Base-by-base conservation (phyloP, 2,113 vertebrate genomes). In the Sapajus apella region DNA sequence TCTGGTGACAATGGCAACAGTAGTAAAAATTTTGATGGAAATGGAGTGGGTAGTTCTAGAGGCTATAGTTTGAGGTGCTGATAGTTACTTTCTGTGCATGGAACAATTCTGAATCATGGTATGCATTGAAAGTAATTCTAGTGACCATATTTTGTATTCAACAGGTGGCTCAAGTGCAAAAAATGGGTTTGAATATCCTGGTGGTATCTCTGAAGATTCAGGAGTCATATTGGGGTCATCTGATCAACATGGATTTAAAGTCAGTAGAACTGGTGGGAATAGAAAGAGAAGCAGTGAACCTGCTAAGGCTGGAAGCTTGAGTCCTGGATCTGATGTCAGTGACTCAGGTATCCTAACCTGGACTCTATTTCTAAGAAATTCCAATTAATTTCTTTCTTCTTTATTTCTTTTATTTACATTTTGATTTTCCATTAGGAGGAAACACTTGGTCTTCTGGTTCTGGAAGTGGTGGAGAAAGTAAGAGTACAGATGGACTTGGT, bases 381-480 rank as follows among this genome's bases (percentile, higher is more conserved):
- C 16, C 55, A 58, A 73, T 43, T 64, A 64, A 14, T 58, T 45
- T 81, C 68, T 81, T 86, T 30, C 40, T 84, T 79, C 37, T 64
- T 94, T 47, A 82, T 72, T 93, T 83, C 25, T 61, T 68, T 90
- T 84, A 95, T 61, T 95, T 47, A 75, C 20, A 47, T 43, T 56
- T 95, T 96, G 27, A 66, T 96, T 95, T 96, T 75, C 66, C 75
- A 90, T 83, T 52, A 94, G 96, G 84, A 92, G 27, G 20, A 81
- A 87, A n/a, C 25, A 35, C 37, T 87, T 73, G 16, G 58, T 87
- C 91, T 79, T 92, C 96, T 90, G 85, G 0, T 89, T 80, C 88
- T 96, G 88, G 25, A 86, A 83, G 35, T 90, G 70, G 23, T 94
- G 25, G 21, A 85, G 72, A 70, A 93, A 91, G 86, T 35, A 52